Base-by-base conservation (phyloP, 2,797 vertebrate genomes). In the Rachycentron canadum region DNA sequence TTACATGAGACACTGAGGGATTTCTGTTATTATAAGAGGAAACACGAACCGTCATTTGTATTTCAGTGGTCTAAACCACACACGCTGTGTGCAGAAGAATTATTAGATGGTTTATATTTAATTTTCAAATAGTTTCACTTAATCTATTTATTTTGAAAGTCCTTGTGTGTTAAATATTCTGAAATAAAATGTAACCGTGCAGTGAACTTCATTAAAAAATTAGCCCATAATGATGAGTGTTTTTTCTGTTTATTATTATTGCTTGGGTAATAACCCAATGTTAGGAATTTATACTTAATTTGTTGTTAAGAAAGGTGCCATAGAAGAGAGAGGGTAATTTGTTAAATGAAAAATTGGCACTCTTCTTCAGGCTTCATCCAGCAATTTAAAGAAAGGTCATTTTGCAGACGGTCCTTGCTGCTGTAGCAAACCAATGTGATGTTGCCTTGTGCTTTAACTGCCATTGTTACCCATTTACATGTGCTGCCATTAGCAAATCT, bases 21-120 rank as follows among this genome's bases (percentile, higher is more conserved):
- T 86, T 83, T 72, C 38, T 81, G 38, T 70, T 80, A 66, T 72
- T 73, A 17, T 21, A 40, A 13, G 26, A 79, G 47, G 69, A 78
- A 84, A 81, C 65, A 43, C 7, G 4, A 65, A 58, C 36, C 40
- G 1, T 23, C 40, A 7, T 78, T 79, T 83, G 62, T 61, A 25
- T 65, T 49, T 67, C 50, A 30, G 34, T 14, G 56, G 36, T 38
- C 38, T 55, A 32, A 73, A 62, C 68, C 69, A 32, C 62, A 73
- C 36, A 50, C 12, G 7, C 56, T 61, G 49, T 76, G 26, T 43
- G 57, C 57, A 75, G 34, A 74, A 26, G 21, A 73, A 40, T 69
- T 79, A 81, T 69, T 68, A 56, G 12, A 43, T 21, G 21, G 3
- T 78, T 78, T 69, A 3, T 60, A 41, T 69, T 63, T 38, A 2